Base-by-base conservation (phyloP, 2,888 invertebrate genomes). In the Mythimna impura region DNA sequence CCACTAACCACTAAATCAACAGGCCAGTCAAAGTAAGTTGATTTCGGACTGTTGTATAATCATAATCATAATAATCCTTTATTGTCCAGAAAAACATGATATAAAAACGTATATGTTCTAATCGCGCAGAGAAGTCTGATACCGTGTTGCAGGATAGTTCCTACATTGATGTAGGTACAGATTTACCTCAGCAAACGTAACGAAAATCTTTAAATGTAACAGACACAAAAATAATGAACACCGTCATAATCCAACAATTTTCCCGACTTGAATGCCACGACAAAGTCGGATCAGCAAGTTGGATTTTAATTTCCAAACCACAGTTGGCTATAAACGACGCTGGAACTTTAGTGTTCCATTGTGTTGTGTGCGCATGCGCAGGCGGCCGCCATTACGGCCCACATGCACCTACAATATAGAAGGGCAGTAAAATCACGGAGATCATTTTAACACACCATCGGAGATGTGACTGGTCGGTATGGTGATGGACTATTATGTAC, bases 231-330 rank as follows among this genome's bases (percentile, higher is more conserved):
- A 76, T 71, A 80, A 66, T 55, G 50, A 65, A 54, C 20, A 52
- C 12, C 36, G 64, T 66, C 81, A 69, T 66, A 30, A 69, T 66
- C 63, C 80, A 73, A 65, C 68, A 55, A 73, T 75, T 73, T 83
- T 60, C 76, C 70, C 40, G 66, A 58, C 70, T 88, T 88, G 78
- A 81, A 87, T 81, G 66, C 72, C 73, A 71, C 82, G 82, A 83
- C 84, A 82, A 78, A 82, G 82, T 81, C 89, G 89, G 92, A 93
- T 94, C 92, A 91, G 91, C 90, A 90, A 92, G 92, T 90, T 89
- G 89, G 91, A 95, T 96, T 96, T 96, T 96, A 96, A 96, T 96
- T 96, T 95, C 95, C 93, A 94, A 96, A 96, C 96, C 96, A 93
- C 96, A 95, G 90, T 84, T 88, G 88, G 91, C 92, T 90, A 94